Evolutionary conservation across 1,140 invertebrate genomes (phyloP), one percentile per base, ranked within the genome.

Genomic region (Procambarus clarkii): DNA sequence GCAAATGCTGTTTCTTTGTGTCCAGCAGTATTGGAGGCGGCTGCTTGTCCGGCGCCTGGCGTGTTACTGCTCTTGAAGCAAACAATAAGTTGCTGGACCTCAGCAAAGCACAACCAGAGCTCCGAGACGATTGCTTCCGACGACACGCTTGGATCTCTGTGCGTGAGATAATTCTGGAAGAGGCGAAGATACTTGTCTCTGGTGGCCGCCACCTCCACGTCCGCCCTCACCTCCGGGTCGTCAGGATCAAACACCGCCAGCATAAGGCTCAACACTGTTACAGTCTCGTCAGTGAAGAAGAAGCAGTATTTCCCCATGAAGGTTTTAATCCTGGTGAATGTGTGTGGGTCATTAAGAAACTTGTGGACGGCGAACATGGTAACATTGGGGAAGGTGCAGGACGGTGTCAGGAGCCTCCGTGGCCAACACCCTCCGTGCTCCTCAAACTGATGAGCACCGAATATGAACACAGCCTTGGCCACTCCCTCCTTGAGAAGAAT

Each of bases 371-470:
- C 48, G 2, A 4, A 7, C 48, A 81, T n/a, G 4, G 79, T 58
- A 3, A 81, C 79, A 3, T 44, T 21, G 3, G 79, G 79, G 48
- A 21, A 81, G 4, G 21, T 58, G 21, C 79, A 81, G 50, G 79
- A 21, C 13, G 79, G 79, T 5, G 79, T 8, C 50, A 81, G 50
- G 4, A 58, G 48, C 2, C 34, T 24, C 48, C 79, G 48, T 4
- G 79, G 79, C 79, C 79, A 81, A 24, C 79, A 58, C 48, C 58
- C 48, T 1, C 48, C 18, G 44, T 81, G 7, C 50, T 21, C 21
- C 18, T 81, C 48, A 44, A n/a, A 81, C 79, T 81, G 79, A 58
- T 81, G 79, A 58, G 48, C 48, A 9, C 48, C 79, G 79, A 58
- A 81, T 24, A 81, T n/a, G 4, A 81, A n/a, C 79, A 58, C 15